These are phyloP conservation scores for Panurus biarmicus DNA, from an alignment of 2,113 vertebrate species.

Conservation along the genomic window DNA sequence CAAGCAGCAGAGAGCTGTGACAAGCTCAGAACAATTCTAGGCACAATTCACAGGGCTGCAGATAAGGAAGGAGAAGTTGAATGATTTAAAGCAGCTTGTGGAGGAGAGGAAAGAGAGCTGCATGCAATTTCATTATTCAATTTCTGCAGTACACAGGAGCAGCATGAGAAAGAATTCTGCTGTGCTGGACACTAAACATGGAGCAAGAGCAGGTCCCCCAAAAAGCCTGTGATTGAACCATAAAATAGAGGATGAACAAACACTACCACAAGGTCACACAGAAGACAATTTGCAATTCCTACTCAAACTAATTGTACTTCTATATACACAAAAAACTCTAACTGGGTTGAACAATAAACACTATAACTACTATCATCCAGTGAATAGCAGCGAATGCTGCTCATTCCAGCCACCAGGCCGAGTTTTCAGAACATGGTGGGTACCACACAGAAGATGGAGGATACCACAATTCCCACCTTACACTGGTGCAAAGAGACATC, in stretches of 20 bases:
- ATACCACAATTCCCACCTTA: not conserved
- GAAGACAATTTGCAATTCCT: not conserved
- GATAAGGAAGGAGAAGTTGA: not conserved
- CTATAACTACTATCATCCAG: not conserved
- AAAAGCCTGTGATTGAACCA: not conserved
- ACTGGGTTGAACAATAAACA: not conserved
- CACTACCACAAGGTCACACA: not conserved
- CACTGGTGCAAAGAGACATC: not conserved
- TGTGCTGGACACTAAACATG: not conserved
- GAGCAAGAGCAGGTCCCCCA: not conserved
- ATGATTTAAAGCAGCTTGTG: not conserved
- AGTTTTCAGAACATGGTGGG: not conserved
- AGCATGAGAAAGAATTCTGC: not conserved
- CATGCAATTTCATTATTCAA: not conserved
- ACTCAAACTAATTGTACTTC: not conserved
- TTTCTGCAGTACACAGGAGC: not conserved
- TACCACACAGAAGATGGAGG: not conserved
- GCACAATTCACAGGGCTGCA: not conserved
- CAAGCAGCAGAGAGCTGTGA: not conserved
- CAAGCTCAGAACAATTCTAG: not conserved
- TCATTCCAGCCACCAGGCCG: fast-evolving
- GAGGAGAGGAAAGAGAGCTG: not conserved
- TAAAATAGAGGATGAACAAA: not conserved
- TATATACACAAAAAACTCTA: not conserved
- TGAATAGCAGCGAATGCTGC: not conserved